Evolutionary conservation across 2,113 vertebrate genomes (phyloP).

Genomic region (Datnioides undecimradiatus): DNA sequence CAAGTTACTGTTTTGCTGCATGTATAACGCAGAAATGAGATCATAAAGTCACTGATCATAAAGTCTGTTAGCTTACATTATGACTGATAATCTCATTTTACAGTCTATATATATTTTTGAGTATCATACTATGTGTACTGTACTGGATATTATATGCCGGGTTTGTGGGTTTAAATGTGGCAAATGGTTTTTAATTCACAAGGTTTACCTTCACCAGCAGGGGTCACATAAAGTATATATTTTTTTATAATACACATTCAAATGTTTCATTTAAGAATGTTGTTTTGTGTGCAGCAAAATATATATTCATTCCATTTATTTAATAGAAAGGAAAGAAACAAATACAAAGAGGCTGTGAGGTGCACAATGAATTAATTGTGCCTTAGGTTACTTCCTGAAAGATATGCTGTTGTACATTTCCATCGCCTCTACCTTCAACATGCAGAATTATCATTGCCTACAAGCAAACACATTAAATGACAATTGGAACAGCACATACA

Average conservation of each 20-base stretch:
- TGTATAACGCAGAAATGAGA: constrained; percentile 42
- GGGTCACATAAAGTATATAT: not conserved
- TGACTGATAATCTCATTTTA: constrained; percentile 31
- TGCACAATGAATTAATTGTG: not conserved
- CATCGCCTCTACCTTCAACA: not conserved
- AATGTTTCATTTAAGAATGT: not conserved
- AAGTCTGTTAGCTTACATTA: constrained; percentile 25
- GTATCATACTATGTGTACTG: constrained; percentile 1
- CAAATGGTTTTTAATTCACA: not conserved
- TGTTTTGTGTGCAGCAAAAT: not conserved
- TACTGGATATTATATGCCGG: constrained; percentile 2
- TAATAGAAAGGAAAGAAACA: not conserved
- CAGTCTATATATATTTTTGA: constrained; percentile 13
- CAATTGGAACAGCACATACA: not conserved
- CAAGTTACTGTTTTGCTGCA: constrained; percentile 35
- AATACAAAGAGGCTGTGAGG: not conserved
- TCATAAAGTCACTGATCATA: constrained; percentile 23
- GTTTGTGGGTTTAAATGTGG: not conserved
- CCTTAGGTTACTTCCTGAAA: not conserved
- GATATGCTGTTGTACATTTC: not conserved
- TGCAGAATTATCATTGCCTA: not conserved
- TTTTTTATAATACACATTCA: not conserved
- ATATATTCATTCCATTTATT: not conserved
- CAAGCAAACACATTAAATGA: not conserved
- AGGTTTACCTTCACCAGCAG: not conserved